phyloP scores from a whole-genome alignment of 2,888 invertebrate species.

The Aplocera efformata region DNA sequence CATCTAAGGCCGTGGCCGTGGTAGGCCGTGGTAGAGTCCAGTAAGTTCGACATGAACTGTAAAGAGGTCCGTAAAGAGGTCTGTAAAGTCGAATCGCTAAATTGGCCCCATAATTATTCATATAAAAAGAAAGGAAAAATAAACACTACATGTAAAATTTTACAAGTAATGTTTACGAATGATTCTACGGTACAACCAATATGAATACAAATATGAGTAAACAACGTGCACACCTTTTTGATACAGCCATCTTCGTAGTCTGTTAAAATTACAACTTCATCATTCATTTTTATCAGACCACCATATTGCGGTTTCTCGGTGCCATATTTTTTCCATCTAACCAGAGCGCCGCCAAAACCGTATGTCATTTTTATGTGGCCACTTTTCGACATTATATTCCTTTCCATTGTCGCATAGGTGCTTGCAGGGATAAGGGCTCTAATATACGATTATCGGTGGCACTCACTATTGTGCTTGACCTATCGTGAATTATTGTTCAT shows the following conservation, averaged over 20 bases:
- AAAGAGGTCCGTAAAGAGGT: no score
- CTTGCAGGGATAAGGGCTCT: constrained; percentile 76
- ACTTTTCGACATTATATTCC: constrained; percentile 79
- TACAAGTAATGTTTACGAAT: no score
- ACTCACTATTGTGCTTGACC: constrained; percentile 79
- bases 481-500: constrained; percentile 71
- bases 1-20: no score
- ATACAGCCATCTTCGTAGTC: background rate
- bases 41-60: no score
- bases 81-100: no score
- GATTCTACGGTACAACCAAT: no score
- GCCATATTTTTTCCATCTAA: constrained; percentile 49
- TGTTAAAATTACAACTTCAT: constrained; percentile 22
- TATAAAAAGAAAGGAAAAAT: no score
- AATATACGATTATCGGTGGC: constrained; percentile 80
- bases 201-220: no score
- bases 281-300: constrained; percentile 31
- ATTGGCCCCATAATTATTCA: no score
- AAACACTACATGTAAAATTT: no score
- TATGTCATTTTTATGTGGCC: constrained; percentile 79
- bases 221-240: background rate
- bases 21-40: no score
- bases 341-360: constrained; percentile 52
- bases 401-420: constrained; percentile 77
- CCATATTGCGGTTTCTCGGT: constrained; percentile 27